Base-by-base conservation (phyloP, 1,140 invertebrate species). In the Metaphire vulgaris region DNA sequence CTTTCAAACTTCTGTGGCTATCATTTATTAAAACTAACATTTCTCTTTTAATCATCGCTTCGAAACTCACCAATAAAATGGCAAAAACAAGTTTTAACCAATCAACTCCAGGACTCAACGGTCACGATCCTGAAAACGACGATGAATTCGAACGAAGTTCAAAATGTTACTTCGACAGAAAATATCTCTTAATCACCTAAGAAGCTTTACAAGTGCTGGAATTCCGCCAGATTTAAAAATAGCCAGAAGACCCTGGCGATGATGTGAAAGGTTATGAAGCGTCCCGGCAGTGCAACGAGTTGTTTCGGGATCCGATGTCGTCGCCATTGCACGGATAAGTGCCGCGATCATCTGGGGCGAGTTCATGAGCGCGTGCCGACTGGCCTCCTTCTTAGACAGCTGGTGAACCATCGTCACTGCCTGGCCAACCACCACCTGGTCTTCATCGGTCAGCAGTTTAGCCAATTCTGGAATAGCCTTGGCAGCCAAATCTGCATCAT, bases 401-500 rank as follows among this genome's bases (percentile, higher is more conserved):
- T 98, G 96, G 83, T 99, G 96, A 0, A 99, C 96, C 93, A 98
- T 97, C 94, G 98, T 98, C 69, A 95, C 95, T 65, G 96, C 96
- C 84, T 98, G 94, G 12, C 94, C 95, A 0, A 98, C 96, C 2
- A 98, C 94, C n/a, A 87, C 84, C 72, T 87, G 82, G 79, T 98
- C 95, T 88, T 99, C 97, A 87, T 99, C 95, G 85, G 98, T 98
- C 74, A 99, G 86, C n/a, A 99, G 89, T 85, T 98, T 98, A 74
- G 98, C 98, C 85, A 99, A 90, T 87, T 99, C 96, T 0, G 97
- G 97, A 84, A 99, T 97, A 74, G 97, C 96, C 76, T 95, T 89
- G 32, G 95, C 97, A n/a, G 97, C 96, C 77, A 98, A 88, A 88
- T 99, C 96, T 75, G 96, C 96, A 88, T 99, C 97, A 88, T 98